Evolutionary conservation across 2,797 vertebrate genomes (phyloP), one percentile per base, ranked within the genome.

Genomic region (Falco concolor): DNA sequence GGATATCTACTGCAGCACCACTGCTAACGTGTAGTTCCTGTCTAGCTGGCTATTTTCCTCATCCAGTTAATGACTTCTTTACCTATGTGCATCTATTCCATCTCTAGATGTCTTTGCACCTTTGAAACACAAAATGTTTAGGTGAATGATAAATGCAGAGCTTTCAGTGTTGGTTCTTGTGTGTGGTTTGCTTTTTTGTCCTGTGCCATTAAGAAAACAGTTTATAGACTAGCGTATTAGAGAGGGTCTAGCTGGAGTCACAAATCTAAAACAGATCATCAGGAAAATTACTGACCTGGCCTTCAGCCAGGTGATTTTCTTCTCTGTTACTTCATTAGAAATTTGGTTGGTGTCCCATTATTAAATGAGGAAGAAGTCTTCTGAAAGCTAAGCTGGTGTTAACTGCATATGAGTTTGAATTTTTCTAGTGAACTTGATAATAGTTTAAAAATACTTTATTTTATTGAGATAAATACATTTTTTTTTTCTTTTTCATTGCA

Each of bases 271-370:
- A 52, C 23, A 82, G 40, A 84, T 95, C 94, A 95, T 93, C 49
- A 63, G 56, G 76, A 95, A 96, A 91, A 95, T 96, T 96, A 96
- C 82, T 73, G 82, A 67, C 32, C 67, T 96, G 95, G 81, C 44
- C 59, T 90, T 78, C 5, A 93, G 78, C 87, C 78, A 93, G 61
- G 42, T 90, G 67, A 84, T 95, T 95, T 96, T 89, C 59, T 90
- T 93, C 67, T 88, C 59, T 0, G 2, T 84, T 95, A 36, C 60
- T 91, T 87, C 52, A 85, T 91, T 95, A 83, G 52, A 93, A 90
- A 68, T 77, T 87, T 91, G 72, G 40, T 78, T 74, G 28, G 3
- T 87, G 34, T 65, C 64, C 74, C 25, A 40, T 74, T 95, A 86
- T 56, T 86, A 79, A 88, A 80, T 49, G 49, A 83, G 15, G 13